Conservation (phyloP, 2,113 vertebrate species). For the Zeus faber region DNA sequence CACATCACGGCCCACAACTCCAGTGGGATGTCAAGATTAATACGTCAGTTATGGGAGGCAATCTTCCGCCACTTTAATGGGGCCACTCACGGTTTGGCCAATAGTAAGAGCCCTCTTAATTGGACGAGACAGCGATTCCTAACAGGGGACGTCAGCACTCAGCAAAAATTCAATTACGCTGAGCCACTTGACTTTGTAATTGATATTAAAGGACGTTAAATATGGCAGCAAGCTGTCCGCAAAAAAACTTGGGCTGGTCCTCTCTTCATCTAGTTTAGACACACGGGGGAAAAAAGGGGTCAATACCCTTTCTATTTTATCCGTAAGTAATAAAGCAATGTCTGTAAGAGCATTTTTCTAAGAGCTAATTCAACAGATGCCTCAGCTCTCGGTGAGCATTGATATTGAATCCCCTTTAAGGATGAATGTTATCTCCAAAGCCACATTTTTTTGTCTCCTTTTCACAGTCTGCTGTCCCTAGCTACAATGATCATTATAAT, state of each 20-base stretch:
- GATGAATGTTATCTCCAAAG: too few species aligned
- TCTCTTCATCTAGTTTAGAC: not conserved
- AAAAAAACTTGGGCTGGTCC: conserved; percentile 15
- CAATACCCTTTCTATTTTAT: too few species aligned
- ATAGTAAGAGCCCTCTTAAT: conserved; percentile 63
- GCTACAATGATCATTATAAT: too few species aligned
- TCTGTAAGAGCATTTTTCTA: too few species aligned
- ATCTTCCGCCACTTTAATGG: conserved; percentile 37
- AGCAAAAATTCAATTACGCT: conserved; percentile 66
- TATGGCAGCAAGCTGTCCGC: conserved; percentile 55
- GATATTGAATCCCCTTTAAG: too few species aligned
- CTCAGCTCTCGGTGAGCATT: too few species aligned
- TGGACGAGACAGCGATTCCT: conserved; percentile 72
- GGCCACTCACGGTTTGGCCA: conserved; percentile 53
- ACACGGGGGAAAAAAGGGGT: too few species aligned
- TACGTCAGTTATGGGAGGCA: conserved; percentile 52
- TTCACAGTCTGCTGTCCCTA: not conserved
- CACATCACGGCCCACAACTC: conserved; percentile 27
- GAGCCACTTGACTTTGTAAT: conserved; percentile 67
- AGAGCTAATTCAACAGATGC: too few species aligned
- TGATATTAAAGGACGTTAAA: conserved; percentile 72
- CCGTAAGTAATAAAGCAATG: too few species aligned
- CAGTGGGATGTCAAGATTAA: conserved; percentile 59
- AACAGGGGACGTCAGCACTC: conserved; percentile 56
- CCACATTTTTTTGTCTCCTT: too few species aligned